Conservation (phyloP, 92 coral and sea anemone genomes). For the Phymanthus crucifer region DNA sequence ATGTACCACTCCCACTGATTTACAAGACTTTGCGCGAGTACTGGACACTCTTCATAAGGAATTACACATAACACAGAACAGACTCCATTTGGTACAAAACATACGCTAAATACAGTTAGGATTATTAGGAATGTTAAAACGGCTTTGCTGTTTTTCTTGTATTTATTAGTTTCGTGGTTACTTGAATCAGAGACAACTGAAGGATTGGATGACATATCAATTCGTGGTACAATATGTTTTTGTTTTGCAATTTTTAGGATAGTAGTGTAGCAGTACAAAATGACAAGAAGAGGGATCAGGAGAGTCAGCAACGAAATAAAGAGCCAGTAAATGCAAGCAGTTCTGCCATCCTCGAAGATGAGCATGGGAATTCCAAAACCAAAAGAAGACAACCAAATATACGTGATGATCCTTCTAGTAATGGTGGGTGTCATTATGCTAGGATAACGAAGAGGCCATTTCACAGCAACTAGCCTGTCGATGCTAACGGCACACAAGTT, state of each 20-base stretch:
- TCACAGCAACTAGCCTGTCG: conserved; percentile 24
- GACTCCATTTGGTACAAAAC: conserved; percentile 15
- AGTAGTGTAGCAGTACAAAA: conserved; percentile 3
- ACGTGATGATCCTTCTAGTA: conserved; percentile 4
- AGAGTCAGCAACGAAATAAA: conserved; percentile 7
- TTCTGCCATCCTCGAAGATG: neutral
- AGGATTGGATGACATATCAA: neutral
- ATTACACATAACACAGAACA: conserved; percentile 10
- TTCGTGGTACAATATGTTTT: neutral
- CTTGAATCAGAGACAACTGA: neutral
- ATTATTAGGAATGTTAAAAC: conserved; percentile 8
- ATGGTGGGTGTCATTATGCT: neutral
- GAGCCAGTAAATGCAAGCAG: conserved; percentile 14
- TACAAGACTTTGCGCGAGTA: neutral
- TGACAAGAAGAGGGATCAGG: neutral
- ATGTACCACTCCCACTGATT: conserved; percentile 20
- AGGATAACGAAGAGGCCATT: conserved; percentile 1
- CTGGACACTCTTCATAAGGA: conserved; percentile 19
- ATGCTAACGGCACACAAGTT: conserved; percentile 14
- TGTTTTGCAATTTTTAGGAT: conserved; percentile 11
- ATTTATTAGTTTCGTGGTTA: neutral
- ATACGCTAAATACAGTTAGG: conserved; percentile 7
- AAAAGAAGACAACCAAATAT: conserved; percentile 6
- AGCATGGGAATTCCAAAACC: conserved; percentile 12
- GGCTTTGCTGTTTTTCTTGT: conserved; percentile 13